Conservation (phyloP, 2,888 invertebrate genomes). For the Listrodromus nycthemerus region DNA sequence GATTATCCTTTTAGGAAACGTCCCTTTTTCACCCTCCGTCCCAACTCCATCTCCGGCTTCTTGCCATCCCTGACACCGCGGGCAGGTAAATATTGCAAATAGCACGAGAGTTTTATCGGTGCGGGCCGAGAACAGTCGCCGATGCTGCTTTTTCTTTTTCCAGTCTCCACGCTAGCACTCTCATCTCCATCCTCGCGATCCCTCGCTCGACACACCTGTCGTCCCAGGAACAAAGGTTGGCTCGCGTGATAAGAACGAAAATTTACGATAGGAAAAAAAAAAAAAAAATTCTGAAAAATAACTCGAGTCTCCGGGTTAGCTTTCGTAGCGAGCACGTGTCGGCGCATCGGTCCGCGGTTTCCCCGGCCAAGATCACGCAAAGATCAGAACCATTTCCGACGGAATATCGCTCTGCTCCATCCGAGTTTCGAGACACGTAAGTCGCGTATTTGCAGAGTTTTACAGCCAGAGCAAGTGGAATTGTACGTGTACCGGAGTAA, state of each 20-base stretch:
- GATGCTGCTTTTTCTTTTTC: not conserved
- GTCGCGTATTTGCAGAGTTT: conserved; percentile 59
- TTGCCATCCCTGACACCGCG: conserved; percentile 33
- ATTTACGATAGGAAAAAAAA: not conserved
- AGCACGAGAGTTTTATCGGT: conserved; percentile 54
- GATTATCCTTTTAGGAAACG: conserved; percentile 62
- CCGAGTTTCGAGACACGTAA: conserved; percentile 62
- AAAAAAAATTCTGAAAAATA: conserved; percentile 25
- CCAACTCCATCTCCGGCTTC: conserved; percentile 20
- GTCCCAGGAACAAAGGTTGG: not conserved
- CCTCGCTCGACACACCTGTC: not conserved
- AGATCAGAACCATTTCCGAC: not conserved
- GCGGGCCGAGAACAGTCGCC: conserved; percentile 10
- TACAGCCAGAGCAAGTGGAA: conserved; percentile 48
- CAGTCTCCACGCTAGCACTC: not conserved
- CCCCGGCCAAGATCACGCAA: not conserved
- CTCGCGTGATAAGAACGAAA: not conserved
- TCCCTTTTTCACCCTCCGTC: conserved; percentile 44
- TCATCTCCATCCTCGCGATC: not conserved
- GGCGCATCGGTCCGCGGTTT: conserved; percentile 48
- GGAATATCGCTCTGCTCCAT: conserved; percentile 21
- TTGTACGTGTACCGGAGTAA: conserved; percentile 26
- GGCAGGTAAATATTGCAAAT: conserved; percentile 65
- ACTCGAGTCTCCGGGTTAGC: conserved; percentile 12
- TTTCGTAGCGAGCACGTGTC: conserved; percentile 43